Percentiles rank a stretch among this genome's conserved stretches.
phyloP scores from a whole-genome alignment of 1,140 invertebrate species.

The Pomacea maculata region DNA sequence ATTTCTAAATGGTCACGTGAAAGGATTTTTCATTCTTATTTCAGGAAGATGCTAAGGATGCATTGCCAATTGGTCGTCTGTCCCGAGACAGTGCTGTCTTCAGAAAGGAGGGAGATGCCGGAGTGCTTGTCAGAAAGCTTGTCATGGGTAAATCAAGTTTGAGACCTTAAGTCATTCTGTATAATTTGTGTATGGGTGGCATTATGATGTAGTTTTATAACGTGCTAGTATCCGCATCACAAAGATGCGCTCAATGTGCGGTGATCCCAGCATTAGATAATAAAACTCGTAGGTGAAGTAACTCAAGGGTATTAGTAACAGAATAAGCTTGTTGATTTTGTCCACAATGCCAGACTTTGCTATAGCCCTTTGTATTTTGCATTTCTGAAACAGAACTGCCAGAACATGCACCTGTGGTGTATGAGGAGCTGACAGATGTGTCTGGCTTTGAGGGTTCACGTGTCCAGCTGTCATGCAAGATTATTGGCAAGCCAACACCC shows the following conservation, averaged over 20 bases:
- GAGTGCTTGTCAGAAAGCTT: constrained; percentile 58
- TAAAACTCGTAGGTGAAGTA: no score
- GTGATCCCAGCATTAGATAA: no score
- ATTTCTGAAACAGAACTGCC: constrained; percentile 54
- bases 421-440: constrained; percentile 49
- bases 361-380: not conserved
- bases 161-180: not conserved
- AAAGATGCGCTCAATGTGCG: no score
- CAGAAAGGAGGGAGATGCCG: constrained; percentile 56
- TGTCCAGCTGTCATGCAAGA: constrained; percentile 57
- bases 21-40: constrained; percentile 20
- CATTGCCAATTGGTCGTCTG: constrained; percentile 59
- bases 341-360: no score
- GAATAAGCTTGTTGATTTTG: no score
- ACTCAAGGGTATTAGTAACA: no score
- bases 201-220: no score
- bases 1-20: no score
- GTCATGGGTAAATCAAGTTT: constrained; percentile 54
- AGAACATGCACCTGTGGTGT: constrained; percentile 58
- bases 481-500: constrained; percentile 57
- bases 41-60: constrained; percentile 56
- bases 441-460: constrained; percentile 57
- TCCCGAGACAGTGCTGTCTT: constrained; percentile 61
- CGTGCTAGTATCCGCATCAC: no score
- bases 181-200: no score